Percentiles rank a stretch among this genome's conserved stretches.
Conservation (phyloP, 2,113 vertebrate species). For the Aviceda subcristata region DNA sequence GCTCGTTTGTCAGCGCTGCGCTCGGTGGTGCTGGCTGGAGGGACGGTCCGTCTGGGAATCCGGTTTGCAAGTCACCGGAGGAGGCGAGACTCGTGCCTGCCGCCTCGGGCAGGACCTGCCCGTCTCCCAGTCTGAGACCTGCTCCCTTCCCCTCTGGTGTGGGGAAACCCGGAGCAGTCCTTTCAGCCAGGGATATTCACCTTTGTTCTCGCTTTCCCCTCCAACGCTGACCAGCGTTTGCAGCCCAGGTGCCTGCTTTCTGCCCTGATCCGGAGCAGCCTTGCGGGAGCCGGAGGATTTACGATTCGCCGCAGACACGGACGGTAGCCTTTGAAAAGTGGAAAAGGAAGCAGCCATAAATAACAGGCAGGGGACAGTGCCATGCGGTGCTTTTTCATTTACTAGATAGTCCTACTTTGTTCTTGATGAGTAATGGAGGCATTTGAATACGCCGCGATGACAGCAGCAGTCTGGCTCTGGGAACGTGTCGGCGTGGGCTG, state of each 20-base stretch:
- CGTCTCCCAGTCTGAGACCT: background rate
- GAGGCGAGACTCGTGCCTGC: background rate
- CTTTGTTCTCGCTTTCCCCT: background rate
- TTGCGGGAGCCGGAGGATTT: background rate
- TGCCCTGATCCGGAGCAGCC: background rate
- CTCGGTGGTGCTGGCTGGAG: background rate
- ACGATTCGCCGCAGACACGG: background rate
- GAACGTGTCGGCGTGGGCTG: constrained; percentile 30
- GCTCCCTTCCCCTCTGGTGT: background rate
- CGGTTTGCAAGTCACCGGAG: background rate
- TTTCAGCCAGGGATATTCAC: background rate
- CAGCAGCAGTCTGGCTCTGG: constrained; percentile 44
- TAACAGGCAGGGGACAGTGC: constrained; percentile 10
- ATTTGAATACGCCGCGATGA: background rate
- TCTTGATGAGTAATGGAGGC: constrained; percentile 54
- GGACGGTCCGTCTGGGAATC: background rate
- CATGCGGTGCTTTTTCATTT: constrained; percentile 16
- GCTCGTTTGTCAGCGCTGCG: rapidly evolving
- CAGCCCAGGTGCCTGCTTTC: background rate
- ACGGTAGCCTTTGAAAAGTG: constrained; percentile 14
- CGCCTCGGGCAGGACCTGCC: background rate
- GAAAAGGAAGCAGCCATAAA: constrained; percentile 23
- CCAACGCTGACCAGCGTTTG: background rate
- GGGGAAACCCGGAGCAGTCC: background rate
- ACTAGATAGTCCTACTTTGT: constrained; percentile 24